Conservation (phyloP, 2,797 vertebrate species). For the Brachyrhaphis roseni region DNA sequence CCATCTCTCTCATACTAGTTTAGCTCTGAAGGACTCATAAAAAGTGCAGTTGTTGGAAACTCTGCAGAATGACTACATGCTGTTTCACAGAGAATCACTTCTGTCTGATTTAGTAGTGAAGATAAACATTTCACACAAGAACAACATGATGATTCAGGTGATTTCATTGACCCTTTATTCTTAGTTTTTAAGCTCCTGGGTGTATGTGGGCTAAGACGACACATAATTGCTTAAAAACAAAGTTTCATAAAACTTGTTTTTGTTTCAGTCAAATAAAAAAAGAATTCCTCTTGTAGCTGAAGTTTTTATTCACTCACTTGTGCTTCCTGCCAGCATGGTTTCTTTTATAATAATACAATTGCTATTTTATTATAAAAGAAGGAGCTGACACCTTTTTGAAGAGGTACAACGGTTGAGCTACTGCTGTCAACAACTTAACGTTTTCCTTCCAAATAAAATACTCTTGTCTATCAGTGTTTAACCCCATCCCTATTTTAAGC, state of each 20-base stretch:
- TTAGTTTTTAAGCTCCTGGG: background rate
- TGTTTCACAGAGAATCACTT: slow-evolving; percentile 1
- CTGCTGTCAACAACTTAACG: background rate
- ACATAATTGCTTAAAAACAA: background rate
- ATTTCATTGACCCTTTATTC: background rate
- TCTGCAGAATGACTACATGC: background rate
- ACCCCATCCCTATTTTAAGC: too few species aligned
- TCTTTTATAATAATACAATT: background rate
- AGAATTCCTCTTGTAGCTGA: background rate
- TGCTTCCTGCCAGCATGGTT: background rate
- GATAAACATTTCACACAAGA: background rate
- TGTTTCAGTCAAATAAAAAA: background rate
- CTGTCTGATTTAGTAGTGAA: background rate
- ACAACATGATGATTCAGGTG: background rate
- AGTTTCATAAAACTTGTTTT: background rate
- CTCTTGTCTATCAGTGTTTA: background rate
- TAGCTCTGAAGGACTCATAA: slow-evolving; percentile 5
- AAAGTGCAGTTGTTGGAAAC: slow-evolving; percentile 13
- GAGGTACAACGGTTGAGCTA: background rate
- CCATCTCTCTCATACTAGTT: slow-evolving; percentile 31
- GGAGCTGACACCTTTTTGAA: background rate
- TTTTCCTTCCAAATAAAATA: background rate
- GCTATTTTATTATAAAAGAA: background rate
- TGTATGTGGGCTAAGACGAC: background rate
- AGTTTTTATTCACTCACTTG: background rate